Base-by-base conservation (phyloP, 2,888 invertebrate species). In the Heteromyza rotundicornis region DNA sequence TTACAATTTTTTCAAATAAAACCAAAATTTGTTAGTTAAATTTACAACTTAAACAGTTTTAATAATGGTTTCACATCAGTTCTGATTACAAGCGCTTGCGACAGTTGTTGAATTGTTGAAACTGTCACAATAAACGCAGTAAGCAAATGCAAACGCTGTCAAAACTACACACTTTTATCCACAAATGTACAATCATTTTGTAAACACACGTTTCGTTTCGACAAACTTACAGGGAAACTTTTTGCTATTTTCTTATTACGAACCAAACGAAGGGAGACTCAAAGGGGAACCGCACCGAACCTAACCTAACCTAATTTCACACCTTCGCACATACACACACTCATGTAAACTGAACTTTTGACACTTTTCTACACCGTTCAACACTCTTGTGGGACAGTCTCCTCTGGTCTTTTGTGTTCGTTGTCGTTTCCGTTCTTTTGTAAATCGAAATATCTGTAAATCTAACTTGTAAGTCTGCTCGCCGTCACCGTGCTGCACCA, bases 181-280 rank as follows among this genome's bases (percentile, higher is more conserved):
- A 52, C 23, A 71, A 76, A 63, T 74, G 74, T 74, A 74, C 74
- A 74, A 74, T 74, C 76, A 74, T 74, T 74, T 70, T 76, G 76
- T 76, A 76, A 74, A 73, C 17, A 47, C 20, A 8, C 17, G 47
- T 47, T 40, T 47, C 20, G 2, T 47, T 47, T 47, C 20, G 7
- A 19, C 47, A 47, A 47, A 47, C 47, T 47, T 47, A 47, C 47
- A 47, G 47, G 47, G 47, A 19, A 47, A 47, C 47, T 20, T 50
- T 44, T 50, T 22, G 50, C 23, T 50, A 23, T 50, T 50, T 50
- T 19, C n/a, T 50, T 50, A n/a, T n/a, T n/a, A n/a, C n/a, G n/a
- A n/a, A n/a, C n/a, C n/a, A n/a, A n/a, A n/a, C n/a, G n/a, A n/a
- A n/a, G n/a, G n/a, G n/a, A n/a, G n/a, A n/a, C n/a, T n/a, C n/a